Percentiles rank a stretch among this genome's conserved stretches.
Conservation (phyloP, 2,797 vertebrate genomes). For the Clarias laeviceps region DNA sequence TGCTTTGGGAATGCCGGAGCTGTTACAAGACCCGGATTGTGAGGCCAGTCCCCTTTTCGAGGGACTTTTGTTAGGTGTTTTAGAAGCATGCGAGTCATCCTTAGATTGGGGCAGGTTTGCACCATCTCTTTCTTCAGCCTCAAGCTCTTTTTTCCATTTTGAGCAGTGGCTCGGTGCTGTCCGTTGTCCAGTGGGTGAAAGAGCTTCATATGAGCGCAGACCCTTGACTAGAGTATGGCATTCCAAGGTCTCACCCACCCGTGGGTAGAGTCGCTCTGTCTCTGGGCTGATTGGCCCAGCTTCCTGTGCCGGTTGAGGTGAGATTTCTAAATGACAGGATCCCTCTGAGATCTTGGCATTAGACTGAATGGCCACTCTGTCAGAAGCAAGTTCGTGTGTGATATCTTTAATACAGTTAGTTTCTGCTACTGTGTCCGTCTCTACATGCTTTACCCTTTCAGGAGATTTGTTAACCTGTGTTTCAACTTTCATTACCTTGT, state of each 20-base stretch:
- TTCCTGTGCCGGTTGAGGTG: slow-evolving; percentile 61
- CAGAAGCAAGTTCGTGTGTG: slow-evolving; percentile 51
- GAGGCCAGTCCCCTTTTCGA: slow-evolving; percentile 70
- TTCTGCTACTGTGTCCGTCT: neutral
- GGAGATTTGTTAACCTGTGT: slow-evolving; percentile 51
- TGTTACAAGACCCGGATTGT: slow-evolving; percentile 59
- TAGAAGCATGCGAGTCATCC: slow-evolving; percentile 64
- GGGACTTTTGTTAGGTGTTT: slow-evolving; percentile 63
- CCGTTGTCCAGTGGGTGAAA: slow-evolving; percentile 67
- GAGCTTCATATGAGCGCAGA: slow-evolving; percentile 73
- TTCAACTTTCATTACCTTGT: slow-evolving; percentile 45
- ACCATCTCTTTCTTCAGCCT: slow-evolving; percentile 63
- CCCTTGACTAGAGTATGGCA: slow-evolving; percentile 81
- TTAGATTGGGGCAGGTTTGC: slow-evolving; percentile 59
- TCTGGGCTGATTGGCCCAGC: slow-evolving; percentile 58
- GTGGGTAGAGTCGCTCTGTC: slow-evolving; percentile 59
- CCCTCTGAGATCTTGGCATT: slow-evolving; percentile 61
- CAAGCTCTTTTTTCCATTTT: slow-evolving; percentile 82
- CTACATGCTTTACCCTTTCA: slow-evolving; percentile 56
- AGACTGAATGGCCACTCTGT: slow-evolving; percentile 55
- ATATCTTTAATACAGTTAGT: slow-evolving; percentile 29
- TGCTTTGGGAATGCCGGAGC: slow-evolving; percentile 64
- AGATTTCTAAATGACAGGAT: slow-evolving; percentile 64
- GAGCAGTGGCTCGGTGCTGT: slow-evolving; percentile 76
- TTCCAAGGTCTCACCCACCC: slow-evolving; percentile 76